These are phyloP conservation scores for Ispidina lecontei DNA, from an alignment of 2,797 vertebrate species.

Conservation along the genomic window DNA sequence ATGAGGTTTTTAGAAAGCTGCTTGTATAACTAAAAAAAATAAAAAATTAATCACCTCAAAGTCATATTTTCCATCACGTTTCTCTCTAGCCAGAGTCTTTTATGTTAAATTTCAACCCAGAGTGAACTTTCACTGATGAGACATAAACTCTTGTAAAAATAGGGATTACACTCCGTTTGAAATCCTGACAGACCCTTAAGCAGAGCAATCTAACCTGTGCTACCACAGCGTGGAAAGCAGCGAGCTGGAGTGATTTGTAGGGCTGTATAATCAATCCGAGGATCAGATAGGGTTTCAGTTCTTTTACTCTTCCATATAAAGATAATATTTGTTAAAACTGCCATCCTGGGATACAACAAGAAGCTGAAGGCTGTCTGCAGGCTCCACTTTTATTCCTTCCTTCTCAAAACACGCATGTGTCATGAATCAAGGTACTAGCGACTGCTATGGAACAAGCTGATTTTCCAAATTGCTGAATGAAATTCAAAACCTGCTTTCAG, in stretches of 20 bases:
- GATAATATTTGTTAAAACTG: slow-evolving; percentile 60
- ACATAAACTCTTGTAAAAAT: slow-evolving; percentile 37
- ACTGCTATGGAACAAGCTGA: background rate
- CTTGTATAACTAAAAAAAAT: slow-evolving; percentile 18
- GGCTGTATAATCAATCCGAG: slow-evolving; percentile 54
- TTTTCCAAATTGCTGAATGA: slow-evolving; percentile 31
- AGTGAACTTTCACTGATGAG: slow-evolving; percentile 57
- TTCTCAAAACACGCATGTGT: slow-evolving; percentile 9
- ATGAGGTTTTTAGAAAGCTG: slow-evolving; percentile 46
- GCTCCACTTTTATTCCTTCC: background rate
- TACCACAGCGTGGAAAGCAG: background rate
- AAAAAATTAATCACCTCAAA: background rate
- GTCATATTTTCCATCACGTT: slow-evolving; percentile 60
- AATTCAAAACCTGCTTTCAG: slow-evolving; percentile 19
- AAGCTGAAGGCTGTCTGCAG: slow-evolving; percentile 6
- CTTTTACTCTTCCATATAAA: slow-evolving; percentile 65
- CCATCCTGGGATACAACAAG: slow-evolving; percentile 41
- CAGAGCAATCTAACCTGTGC: background rate
- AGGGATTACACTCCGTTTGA: slow-evolving; percentile 23
- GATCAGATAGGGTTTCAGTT: slow-evolving; percentile 36
- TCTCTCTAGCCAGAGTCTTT: slow-evolving; percentile 20
- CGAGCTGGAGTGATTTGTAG: slow-evolving; percentile 46
- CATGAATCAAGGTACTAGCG: slow-evolving; percentile 30
- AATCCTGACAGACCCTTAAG: slow-evolving; percentile 31
- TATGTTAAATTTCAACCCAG: slow-evolving; percentile 58